These are phyloP conservation scores for Dynastes tityus DNA, from an alignment of 2,888 invertebrate species.

Conservation along the genomic window DNA sequence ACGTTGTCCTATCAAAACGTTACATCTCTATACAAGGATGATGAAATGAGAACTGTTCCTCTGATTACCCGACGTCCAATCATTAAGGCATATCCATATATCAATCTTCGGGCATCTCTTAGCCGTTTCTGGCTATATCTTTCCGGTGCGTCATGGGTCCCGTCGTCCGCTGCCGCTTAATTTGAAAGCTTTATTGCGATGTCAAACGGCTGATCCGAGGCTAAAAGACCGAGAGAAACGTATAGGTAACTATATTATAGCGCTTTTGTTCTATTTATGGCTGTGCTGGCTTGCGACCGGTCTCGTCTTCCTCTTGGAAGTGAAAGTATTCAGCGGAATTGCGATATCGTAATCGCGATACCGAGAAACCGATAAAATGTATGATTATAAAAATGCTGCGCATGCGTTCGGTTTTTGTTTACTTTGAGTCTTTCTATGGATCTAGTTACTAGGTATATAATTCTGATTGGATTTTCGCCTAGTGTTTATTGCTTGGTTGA, in stretches of 20 bases:
- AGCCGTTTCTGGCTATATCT: constrained; percentile 13
- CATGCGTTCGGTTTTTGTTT: background rate
- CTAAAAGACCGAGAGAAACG: background rate
- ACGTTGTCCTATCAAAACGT: constrained; percentile 42
- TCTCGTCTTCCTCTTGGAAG: background rate
- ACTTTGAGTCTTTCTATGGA: background rate
- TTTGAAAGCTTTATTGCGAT: constrained; percentile 47
- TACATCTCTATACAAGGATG: constrained; percentile 50
- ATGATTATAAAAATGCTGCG: background rate
- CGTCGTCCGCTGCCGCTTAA: constrained; percentile 32
- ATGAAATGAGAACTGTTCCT: constrained; percentile 40
- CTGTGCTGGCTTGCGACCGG: background rate
- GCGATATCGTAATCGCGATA: constrained; percentile 1
- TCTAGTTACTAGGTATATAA: background rate
- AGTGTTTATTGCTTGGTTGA: background rate
- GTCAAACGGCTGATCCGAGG: background rate
- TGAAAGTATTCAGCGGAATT: constrained; percentile 5
- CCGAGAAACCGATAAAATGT: background rate
- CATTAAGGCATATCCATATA: constrained; percentile 40
- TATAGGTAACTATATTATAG: constrained; percentile 21
- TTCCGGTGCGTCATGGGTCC: constrained; percentile 16
- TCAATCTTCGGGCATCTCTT: constrained; percentile 31
- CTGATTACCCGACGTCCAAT: constrained; percentile 43
- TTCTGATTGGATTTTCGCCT: constrained; percentile 3
- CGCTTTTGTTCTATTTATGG: constrained; percentile 40